Conservation (phyloP, 2,888 invertebrate species). For the Hypsopygia costalis region DNA sequence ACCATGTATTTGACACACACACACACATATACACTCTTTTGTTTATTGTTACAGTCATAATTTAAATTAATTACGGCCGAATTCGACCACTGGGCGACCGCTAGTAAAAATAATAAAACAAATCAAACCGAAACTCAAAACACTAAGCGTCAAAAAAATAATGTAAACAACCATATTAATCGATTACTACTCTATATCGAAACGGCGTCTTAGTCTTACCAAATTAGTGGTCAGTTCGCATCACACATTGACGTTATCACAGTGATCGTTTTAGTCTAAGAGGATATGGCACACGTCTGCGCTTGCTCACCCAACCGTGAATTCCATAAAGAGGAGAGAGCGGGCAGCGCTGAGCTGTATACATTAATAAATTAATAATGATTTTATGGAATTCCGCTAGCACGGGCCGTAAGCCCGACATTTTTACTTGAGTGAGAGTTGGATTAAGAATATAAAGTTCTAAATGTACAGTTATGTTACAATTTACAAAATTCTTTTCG, state of each 20-base stretch:
- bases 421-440: conserved; percentile 49
- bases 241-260: conserved; percentile 20
- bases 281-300: conserved; percentile 47
- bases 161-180: not conserved
- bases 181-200: conserved; percentile 11
- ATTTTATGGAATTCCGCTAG: conserved; percentile 76
- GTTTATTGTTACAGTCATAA: too few relatives aligned
- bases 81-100: too few relatives aligned
- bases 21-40: too few relatives aligned
- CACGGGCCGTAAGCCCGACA: conserved; percentile 33
- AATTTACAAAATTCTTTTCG: not conserved
- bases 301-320: conserved; percentile 55
- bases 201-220: conserved; percentile 14
- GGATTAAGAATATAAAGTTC: conserved; percentile 24
- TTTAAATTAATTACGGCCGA: too few relatives aligned
- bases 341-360: conserved; percentile 55
- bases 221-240: conserved; percentile 20
- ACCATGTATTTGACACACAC: too few relatives aligned
- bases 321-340: conserved; percentile 69
- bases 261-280: conserved; percentile 16
- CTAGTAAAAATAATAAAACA: too few relatives aligned
- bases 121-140: not conserved
- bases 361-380: conserved; percentile 79
- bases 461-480: conserved; percentile 3
- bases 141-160: not conserved